A percentile compares a stretch with the other conserved stretches of the same genome.
phyloP scores from a whole-genome alignment of 2,888 invertebrate species.

The Tachina grossa region DNA sequence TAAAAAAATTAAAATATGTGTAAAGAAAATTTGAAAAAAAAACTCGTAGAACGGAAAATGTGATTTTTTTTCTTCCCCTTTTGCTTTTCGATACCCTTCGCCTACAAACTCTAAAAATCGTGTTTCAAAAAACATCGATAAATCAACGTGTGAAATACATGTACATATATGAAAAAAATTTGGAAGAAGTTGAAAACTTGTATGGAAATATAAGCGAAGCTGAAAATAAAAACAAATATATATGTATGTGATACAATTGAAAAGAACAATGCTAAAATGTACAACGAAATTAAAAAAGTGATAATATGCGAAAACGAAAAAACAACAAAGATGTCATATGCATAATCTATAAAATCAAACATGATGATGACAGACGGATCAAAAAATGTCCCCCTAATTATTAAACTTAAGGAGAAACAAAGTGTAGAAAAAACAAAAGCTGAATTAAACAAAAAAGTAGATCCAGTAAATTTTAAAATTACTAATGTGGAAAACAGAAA shows the following conservation, averaged over 20 bases:
- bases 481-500: slow-evolving; percentile 1
- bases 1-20: no score
- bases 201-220: neutral
- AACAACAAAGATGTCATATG: neutral
- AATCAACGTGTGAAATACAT: no score
- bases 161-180: neutral
- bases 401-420: neutral
- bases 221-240: neutral
- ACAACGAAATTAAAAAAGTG: neutral
- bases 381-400: neutral
- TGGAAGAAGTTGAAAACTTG: neutral
- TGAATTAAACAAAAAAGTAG: neutral
- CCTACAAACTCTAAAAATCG: no score
- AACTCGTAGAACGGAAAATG: no score
- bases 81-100: no score
- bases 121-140: no score
- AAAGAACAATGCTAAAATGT: slow-evolving; percentile 11
- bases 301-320: neutral
- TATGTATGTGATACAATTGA: neutral
- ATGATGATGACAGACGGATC: neutral
- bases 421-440: slow-evolving; percentile 6
- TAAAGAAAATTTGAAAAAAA: no score
- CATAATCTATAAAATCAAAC: neutral
- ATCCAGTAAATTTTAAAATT: neutral
- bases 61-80: no score